Base-by-base conservation (phyloP, 2,797 vertebrate genomes). In the Psittacula derbiana region DNA sequence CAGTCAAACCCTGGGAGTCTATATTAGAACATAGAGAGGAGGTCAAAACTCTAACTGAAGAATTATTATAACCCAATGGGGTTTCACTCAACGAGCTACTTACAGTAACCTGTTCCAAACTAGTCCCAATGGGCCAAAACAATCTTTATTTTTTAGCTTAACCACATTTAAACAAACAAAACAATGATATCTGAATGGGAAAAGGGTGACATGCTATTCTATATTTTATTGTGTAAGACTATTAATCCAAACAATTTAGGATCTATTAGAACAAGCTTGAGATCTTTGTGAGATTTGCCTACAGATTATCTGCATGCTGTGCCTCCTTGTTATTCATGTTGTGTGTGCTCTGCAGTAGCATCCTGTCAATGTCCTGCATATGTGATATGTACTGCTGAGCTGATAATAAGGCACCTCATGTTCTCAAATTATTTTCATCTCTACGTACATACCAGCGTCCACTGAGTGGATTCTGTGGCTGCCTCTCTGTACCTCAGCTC, bases 401-500 rank as follows among this genome's bases (percentile, higher is more conserved):
- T 69, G 33, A 43, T 21, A 24, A 7, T 40, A 47, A 62, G 14
- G 17, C 14, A 60, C 14, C 20, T 43, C 5, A 6, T 3, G 4
- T 38, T 69, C 52, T 74, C 66, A 76, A 43, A 30, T 30, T 27
- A 31, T 21, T 58, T 13, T 43, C 18, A 21, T 23, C 60, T 75
- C 60, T 53, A 88, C 71, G 43, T 78, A 95, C 96, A 96, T 78
- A 97, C 97, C 60, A 53, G 24, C 0, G 33, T 93, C 97, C 97
- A 97, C 0, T 0, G 38, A 70, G 69, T 18, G 14, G 91, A 18
- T 60, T 75, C 36, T 80, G 52, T 21, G 36, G 46, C 25, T 47
- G 36, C 86, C 33, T 97, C 97, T 91, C 82, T 95, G 78, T 97
- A 97, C 66, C 95, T 95, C 82, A 97, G 36, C 80, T 96, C 88